phyloP scores from a whole-genome alignment of 2,797 vertebrate species.

The Hydrocynus forskahlii region DNA sequence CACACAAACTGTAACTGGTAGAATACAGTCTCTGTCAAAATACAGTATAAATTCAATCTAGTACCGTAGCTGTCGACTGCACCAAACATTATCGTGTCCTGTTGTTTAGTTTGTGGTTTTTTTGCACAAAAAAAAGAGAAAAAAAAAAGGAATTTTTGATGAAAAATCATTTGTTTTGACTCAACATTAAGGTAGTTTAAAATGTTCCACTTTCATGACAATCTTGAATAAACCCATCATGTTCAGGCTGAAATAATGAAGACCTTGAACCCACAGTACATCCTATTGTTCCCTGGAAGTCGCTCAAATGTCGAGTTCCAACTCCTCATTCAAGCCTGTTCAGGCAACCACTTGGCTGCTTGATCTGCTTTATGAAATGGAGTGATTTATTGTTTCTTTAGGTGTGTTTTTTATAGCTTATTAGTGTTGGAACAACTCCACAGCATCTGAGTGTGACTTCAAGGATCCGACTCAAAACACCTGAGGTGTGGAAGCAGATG shows the following conservation, averaged over 20 bases:
- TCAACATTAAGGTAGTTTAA: neutral
- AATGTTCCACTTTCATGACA: conserved; percentile 19
- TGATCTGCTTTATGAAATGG: neutral
- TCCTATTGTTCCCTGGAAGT: conserved; percentile 18
- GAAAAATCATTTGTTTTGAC: conserved; percentile 19
- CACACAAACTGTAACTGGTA: too few species aligned
- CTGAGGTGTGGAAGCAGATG: conserved; percentile 5
- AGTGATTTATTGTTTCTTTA: conserved; percentile 11
- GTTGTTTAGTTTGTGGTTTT: too few species aligned
- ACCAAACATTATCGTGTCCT: too few species aligned
- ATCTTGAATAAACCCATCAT: neutral
- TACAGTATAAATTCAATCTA: too few species aligned
- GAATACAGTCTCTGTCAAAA: too few species aligned
- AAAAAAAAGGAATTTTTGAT: neutral
- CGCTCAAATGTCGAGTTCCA: neutral
- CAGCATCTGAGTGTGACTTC: neutral
- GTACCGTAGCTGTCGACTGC: too few species aligned
- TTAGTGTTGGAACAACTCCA: conserved; percentile 1
- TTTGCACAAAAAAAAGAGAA: neutral
- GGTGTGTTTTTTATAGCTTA: conserved; percentile 6
- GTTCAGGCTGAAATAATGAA: neutral
- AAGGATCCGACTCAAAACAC: neutral
- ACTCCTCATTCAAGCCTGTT: neutral
- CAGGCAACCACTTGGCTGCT: conserved; percentile 1
- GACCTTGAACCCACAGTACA: neutral